A percentile compares a stretch with the other conserved stretches of the same genome.
These are phyloP conservation scores for Drosophila algonquin DNA, from an alignment of 2,888 invertebrate genomes.

Conservation along the genomic window DNA sequence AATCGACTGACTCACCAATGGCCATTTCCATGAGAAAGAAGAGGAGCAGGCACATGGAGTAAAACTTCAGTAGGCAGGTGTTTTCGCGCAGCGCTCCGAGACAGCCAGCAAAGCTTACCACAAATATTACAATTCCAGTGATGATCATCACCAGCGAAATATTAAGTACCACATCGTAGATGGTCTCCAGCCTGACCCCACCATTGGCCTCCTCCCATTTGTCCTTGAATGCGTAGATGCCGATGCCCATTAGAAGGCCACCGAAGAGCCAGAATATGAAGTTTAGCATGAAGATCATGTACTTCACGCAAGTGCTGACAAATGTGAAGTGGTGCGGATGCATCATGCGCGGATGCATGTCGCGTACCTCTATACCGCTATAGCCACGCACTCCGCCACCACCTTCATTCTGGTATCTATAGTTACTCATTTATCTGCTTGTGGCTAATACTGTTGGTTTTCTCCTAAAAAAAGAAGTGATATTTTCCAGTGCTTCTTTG, in stretches of 20 bases:
- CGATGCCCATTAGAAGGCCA: conserved; percentile 93
- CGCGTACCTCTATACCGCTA: conserved; percentile 46
- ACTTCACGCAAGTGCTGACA: conserved; percentile 84
- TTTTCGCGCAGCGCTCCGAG: conserved; percentile 92
- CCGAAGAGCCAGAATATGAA: conserved; percentile 91
- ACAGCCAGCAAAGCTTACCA: conserved; percentile 97
- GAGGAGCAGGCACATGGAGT: conserved; percentile 93
- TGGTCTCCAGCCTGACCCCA: conserved; percentile 91
- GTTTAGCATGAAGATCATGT: conserved; percentile 84
- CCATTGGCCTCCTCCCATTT: conserved; percentile 94
- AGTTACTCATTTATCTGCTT: conserved; percentile 76
- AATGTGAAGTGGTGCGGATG: conserved; percentile 83
- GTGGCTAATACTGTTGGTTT: neutral
- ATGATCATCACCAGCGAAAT: conserved; percentile 95
- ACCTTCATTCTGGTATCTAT: conserved; percentile 79
- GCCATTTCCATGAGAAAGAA: conserved; percentile 96
- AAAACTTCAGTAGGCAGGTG: conserved; percentile 95
- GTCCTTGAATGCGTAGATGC: conserved; percentile 95
- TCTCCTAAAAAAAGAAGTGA: neutral
- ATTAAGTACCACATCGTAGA: conserved; percentile 95
- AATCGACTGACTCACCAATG: conserved; percentile 83
- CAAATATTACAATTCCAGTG: conserved; percentile 93
- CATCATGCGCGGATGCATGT: conserved; percentile 75
- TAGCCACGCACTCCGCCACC: conserved; percentile 62
- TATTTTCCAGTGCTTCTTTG: neutral